phyloP scores from a whole-genome alignment of 2,113 vertebrate species.

The Plestiodon gilberti region DNA sequence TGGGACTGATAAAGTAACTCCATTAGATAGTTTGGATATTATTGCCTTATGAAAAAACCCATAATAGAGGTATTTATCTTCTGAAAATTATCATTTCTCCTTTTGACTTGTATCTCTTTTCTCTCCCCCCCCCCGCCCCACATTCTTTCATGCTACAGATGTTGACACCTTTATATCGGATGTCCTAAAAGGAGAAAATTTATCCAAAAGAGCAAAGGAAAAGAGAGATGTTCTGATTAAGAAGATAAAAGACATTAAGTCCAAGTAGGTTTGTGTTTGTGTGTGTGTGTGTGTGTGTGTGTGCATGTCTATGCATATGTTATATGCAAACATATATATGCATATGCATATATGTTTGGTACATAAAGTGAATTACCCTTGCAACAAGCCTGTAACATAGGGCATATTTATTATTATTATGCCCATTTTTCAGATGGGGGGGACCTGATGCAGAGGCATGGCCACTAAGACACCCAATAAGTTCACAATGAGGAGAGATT shows the following conservation, averaged over 20 bases:
- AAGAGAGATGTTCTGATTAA: slow-evolving; percentile 87
- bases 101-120: slow-evolving; percentile 56
- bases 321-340: no score
- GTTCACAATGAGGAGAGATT: not conserved
- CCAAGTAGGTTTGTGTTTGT: no score
- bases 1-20: slow-evolving; percentile 65
- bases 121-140: slow-evolving; percentile 61
- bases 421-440: not conserved
- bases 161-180: slow-evolving; percentile 87
- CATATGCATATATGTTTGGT: slow-evolving; percentile 32
- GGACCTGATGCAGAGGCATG: not conserved
- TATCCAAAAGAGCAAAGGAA: slow-evolving; percentile 94
- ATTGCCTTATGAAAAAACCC: slow-evolving; percentile 51
- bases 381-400: not conserved
- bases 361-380: not conserved
- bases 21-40: slow-evolving; percentile 52
- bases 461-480: no score
- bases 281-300: no score
- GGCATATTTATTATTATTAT: not conserved
- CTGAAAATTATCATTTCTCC: slow-evolving; percentile 51
- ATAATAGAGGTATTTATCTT: slow-evolving; percentile 56
- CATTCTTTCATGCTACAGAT: slow-evolving; percentile 78
- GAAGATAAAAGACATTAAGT: slow-evolving; percentile 89
- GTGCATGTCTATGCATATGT: no score
- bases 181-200: slow-evolving; percentile 87